phyloP scores from a whole-genome alignment of 2,797 vertebrate genomes.

The Macrochelys suwanniensis region DNA sequence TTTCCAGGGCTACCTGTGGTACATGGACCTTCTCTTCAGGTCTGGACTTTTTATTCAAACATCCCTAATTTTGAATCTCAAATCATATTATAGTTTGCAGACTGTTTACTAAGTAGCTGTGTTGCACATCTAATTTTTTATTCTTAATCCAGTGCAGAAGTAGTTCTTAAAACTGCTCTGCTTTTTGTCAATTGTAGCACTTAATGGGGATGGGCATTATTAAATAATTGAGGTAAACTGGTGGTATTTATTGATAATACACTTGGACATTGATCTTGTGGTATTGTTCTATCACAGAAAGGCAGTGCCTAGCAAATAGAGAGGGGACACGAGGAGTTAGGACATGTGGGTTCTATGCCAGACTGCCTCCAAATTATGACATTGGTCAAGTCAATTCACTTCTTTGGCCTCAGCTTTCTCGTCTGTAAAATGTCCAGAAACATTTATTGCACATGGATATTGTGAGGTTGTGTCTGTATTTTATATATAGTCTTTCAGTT shows the following conservation, averaged over 20 bases:
- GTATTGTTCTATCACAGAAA: background rate
- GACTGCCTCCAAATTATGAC: background rate
- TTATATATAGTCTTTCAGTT: background rate
- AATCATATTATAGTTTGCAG: accelerated
- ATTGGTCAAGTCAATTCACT: background rate
- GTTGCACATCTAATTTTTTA: background rate
- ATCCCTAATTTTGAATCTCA: background rate
- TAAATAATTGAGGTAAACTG: background rate
- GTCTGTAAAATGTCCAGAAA: background rate
- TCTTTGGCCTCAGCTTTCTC: background rate
- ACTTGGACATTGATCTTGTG: background rate
- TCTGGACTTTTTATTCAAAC: background rate
- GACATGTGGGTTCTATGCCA: background rate
- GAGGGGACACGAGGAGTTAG: background rate
- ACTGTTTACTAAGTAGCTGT: too few species aligned
- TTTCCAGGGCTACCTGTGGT: background rate
- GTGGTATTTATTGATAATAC: background rate
- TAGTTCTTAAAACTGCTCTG: background rate
- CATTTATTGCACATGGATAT: background rate
- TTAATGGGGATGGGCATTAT: background rate
- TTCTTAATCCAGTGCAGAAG: background rate
- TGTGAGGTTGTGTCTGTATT: background rate
- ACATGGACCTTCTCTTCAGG: background rate
- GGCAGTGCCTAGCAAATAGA: background rate
- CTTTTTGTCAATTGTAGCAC: background rate